Conservation (phyloP, 1,140 invertebrate species). For the Drosophila persimilis region DNA sequence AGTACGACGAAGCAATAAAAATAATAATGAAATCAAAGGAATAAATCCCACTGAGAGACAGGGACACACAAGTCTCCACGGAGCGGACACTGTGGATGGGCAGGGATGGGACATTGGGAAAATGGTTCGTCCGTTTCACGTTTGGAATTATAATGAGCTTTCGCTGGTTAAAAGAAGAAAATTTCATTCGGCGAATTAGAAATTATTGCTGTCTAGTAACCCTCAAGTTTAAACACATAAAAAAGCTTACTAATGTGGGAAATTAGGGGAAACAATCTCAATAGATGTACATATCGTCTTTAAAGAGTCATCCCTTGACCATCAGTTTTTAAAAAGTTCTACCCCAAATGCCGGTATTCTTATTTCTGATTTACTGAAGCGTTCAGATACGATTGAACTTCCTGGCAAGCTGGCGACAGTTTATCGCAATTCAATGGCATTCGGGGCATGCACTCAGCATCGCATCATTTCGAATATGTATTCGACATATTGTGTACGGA, state of each 20-base stretch:
- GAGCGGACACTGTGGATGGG: conserved; percentile 23
- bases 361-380: conserved; percentile 63
- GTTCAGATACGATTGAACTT: conserved; percentile 58
- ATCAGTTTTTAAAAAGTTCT: background rate
- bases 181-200: conserved; percentile 41
- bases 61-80: background rate
- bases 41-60: conserved; percentile 50
- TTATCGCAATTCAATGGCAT: conserved; percentile 36
- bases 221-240: conserved; percentile 5
- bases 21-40: conserved; percentile 79
- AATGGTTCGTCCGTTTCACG: conserved; percentile 44
- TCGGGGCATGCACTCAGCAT: conserved; percentile 18
- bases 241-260: too few relatives aligned
- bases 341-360: background rate
- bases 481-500: conserved; percentile 52
- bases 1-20: conserved; percentile 66
- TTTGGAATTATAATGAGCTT: conserved; percentile 72
- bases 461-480: conserved; percentile 19
- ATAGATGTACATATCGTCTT: too few relatives aligned
- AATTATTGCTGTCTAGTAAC: conserved; percentile 18
- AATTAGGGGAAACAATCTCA: too few relatives aligned
- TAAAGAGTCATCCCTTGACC: background rate
- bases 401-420: conserved; percentile 57
- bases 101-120: conserved; percentile 47
- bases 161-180: conserved; percentile 8